phyloP scores from a whole-genome alignment of 2,113 vertebrate genomes.

The Saccopteryx leptura region DNA sequence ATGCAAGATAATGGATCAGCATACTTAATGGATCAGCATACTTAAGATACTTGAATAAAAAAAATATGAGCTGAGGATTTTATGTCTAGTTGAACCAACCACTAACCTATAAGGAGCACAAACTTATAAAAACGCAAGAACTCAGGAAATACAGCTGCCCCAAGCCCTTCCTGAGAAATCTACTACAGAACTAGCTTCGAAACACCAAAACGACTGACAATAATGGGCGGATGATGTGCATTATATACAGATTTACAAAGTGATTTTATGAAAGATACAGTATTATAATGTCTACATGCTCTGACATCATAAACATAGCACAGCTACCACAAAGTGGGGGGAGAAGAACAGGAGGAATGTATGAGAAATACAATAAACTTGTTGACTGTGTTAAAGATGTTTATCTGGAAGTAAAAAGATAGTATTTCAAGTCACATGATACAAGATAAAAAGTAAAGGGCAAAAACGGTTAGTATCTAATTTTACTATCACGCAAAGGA shows the following conservation, averaged over 20 bases:
- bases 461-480: neutral
- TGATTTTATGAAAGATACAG: neutral
- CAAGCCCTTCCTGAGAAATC: neutral
- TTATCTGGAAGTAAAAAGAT: conserved; percentile 17
- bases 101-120: neutral
- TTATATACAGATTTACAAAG: neutral
- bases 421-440: neutral
- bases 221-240: neutral
- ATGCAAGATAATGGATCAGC: neutral
- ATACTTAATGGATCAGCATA: neutral
- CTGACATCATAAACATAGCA: neutral
- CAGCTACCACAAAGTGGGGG: neutral
- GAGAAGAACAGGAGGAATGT: neutral
- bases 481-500: neutral
- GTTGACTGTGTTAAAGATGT: neutral
- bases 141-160: neutral
- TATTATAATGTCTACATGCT: neutral
- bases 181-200: neutral
- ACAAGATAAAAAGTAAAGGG: neutral
- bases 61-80: neutral
- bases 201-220: neutral
- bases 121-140: neutral
- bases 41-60: conserved; percentile 1
- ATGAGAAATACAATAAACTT: neutral
- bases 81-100: neutral